These are phyloP conservation scores for Salvelinus alpinus DNA, from an alignment of 2,113 vertebrate genomes.

Conservation along the genomic window DNA sequence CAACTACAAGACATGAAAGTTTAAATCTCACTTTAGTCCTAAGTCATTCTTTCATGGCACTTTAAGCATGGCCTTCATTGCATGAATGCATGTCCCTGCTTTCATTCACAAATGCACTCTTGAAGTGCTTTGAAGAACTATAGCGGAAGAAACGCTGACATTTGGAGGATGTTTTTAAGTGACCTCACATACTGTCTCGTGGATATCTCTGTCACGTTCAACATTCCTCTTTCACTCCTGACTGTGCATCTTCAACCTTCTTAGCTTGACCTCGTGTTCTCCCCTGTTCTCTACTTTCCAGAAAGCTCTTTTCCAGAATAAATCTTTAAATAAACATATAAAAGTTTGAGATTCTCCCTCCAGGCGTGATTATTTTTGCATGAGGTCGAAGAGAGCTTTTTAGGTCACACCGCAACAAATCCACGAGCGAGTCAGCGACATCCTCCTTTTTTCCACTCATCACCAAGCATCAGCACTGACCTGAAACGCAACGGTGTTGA, in stretches of 20 bases:
- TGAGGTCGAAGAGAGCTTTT: conserved; percentile 55
- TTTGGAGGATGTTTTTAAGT: conserved; percentile 46
- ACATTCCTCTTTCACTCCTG: conserved; percentile 39
- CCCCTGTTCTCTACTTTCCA: not conserved
- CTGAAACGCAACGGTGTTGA: conserved; percentile 21
- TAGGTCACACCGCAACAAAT: conserved; percentile 48
- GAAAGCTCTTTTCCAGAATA: conserved; percentile 45
- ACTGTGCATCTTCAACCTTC: conserved; percentile 26
- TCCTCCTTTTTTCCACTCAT: conserved; percentile 6
- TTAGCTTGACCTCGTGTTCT: conserved; percentile 8
- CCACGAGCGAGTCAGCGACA: conserved; percentile 21
- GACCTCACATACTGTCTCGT: conserved; percentile 22
- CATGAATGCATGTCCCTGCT: not conserved
- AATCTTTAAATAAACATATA: conserved; percentile 65
- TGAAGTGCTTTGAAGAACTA: conserved; percentile 43
- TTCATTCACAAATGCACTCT: conserved; percentile 18
- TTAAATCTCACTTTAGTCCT: no score
- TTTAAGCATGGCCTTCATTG: conserved; percentile 9
- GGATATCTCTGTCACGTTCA: not conserved
- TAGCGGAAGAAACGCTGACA: conserved; percentile 40
- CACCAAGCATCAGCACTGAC: conserved; percentile 7
- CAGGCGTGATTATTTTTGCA: conserved; percentile 65
- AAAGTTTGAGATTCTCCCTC: conserved; percentile 57
- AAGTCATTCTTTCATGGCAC: no score
- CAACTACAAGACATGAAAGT: no score